Percentiles rank a stretch among this genome's conserved stretches.
These are phyloP conservation scores for Leptinotarsa defecta DNA, from an alignment of 1,140 invertebrate genomes.

Conservation along the genomic window DNA sequence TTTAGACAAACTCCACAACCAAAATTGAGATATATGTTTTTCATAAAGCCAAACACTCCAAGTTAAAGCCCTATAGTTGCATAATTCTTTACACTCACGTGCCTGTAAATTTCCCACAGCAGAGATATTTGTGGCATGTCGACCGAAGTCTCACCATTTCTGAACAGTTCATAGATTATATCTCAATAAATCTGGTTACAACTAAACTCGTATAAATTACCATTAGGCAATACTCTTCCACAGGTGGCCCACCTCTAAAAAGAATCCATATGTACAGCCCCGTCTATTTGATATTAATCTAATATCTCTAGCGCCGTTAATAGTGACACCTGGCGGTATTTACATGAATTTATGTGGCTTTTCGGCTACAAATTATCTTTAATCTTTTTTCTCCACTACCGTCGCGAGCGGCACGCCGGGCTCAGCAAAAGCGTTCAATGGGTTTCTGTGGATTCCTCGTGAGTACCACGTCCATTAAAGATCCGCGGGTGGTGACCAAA, in stretches of 20 bases:
- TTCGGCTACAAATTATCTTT: slow-evolving; percentile 22
- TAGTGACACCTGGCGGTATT: slow-evolving; percentile 29
- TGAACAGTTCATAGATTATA: neutral
- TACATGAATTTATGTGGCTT: slow-evolving; percentile 24
- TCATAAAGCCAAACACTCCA: too few species aligned
- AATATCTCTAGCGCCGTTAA: slow-evolving; percentile 29
- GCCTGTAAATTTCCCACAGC: too few species aligned
- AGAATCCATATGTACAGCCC: neutral
- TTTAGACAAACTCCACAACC: too few species aligned
- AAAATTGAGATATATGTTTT: too few species aligned
- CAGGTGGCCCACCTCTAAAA: slow-evolving; percentile 6
- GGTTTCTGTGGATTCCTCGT: neutral
- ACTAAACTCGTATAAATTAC: neutral
- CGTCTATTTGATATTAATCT: slow-evolving; percentile 26
- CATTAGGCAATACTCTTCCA: slow-evolving; percentile 10
- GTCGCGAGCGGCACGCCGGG: neutral
- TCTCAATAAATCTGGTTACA: neutral
- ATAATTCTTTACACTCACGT: too few species aligned
- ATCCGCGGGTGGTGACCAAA: neutral
- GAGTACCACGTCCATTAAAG: slow-evolving; percentile 11
- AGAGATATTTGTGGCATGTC: too few species aligned
- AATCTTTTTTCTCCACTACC: slow-evolving; percentile 21
- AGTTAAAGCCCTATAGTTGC: too few species aligned
- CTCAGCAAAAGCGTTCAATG: slow-evolving; percentile 6
- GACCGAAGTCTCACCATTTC: too few species aligned